Conservation (phyloP, 37 sponge, comb jelly and placozoan genomes). For the Amphimedon queenslandica region DNA sequence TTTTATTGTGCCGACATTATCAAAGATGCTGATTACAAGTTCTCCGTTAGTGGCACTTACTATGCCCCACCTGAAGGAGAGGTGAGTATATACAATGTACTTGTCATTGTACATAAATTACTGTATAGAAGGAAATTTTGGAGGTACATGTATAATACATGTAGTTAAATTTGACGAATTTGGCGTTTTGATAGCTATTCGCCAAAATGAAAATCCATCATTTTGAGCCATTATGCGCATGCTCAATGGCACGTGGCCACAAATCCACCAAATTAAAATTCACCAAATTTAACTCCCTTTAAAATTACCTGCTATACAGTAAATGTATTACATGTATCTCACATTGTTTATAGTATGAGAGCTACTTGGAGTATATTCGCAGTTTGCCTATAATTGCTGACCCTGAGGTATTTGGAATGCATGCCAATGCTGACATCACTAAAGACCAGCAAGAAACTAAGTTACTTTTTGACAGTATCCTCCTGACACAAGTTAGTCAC, state of each 20-base stretch:
- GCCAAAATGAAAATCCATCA: too few species aligned
- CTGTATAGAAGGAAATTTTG: too few species aligned
- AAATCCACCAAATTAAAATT: too few species aligned
- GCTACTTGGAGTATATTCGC: constrained; percentile 89
- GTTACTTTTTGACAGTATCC: constrained; percentile 91
- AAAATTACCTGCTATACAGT: too few species aligned
- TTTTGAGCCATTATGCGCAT: too few species aligned
- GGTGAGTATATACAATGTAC: too few species aligned
- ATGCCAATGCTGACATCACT: constrained; percentile 99
- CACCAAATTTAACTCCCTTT: too few species aligned
- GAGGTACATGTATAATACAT: background rate
- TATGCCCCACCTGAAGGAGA: constrained; percentile 88
- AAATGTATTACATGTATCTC: background rate
- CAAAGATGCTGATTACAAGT: constrained; percentile 54
- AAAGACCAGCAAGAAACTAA: constrained; percentile 99
- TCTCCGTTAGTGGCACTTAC: constrained; percentile 91
- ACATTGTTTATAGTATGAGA: constrained; percentile 61
- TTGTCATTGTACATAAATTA: too few species aligned
- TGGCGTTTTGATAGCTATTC: too few species aligned
- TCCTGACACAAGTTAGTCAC: constrained; percentile 88
- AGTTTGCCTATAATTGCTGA: constrained; percentile 86
- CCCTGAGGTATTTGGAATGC: constrained; percentile 99
- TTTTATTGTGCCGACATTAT: constrained; percentile 88
- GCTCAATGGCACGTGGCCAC: too few species aligned
- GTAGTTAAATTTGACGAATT: too few species aligned